phyloP scores from a whole-genome alignment of 2,888 invertebrate genomes.

The Amblyteles armatorius region DNA sequence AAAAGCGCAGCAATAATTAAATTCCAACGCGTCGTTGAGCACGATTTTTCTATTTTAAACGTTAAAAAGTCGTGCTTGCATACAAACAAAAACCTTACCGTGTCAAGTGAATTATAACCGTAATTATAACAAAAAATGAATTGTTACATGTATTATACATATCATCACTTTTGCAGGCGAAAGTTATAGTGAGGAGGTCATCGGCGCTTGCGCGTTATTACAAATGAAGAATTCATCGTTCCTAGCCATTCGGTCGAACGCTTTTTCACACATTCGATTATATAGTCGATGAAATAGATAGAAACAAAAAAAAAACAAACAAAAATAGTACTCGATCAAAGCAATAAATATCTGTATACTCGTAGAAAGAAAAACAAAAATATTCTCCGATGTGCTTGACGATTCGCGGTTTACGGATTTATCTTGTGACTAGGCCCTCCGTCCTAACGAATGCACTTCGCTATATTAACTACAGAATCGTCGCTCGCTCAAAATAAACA shows the following conservation, averaged over 20 bases:
- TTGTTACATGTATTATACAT: slow-evolving; percentile 60
- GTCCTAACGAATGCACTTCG: slow-evolving; percentile 60
- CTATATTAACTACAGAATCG: slow-evolving; percentile 55
- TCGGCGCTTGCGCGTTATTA: slow-evolving; percentile 14
- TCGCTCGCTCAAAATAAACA: slow-evolving; percentile 70
- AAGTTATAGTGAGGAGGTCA: slow-evolving; percentile 62
- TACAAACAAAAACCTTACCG: slow-evolving; percentile 13
- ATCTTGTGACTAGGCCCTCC: slow-evolving; percentile 55
- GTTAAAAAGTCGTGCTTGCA: slow-evolving; percentile 14
- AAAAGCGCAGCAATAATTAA: slow-evolving; percentile 47
- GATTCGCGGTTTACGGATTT: slow-evolving; percentile 54
- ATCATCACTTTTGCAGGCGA: slow-evolving; percentile 73
- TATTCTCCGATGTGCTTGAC: slow-evolving; percentile 55
- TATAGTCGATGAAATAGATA: slow-evolving; percentile 14
- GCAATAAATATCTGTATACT: slow-evolving; percentile 28
- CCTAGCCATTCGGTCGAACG: slow-evolving; percentile 25
- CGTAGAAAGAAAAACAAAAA: not conserved
- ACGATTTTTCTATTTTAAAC: not conserved
- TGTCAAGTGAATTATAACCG: slow-evolving; percentile 23
- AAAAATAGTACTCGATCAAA: slow-evolving; percentile 31
- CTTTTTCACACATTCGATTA: slow-evolving; percentile 30
- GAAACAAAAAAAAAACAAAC: slow-evolving; percentile 9
- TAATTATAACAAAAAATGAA: slow-evolving; percentile 38
- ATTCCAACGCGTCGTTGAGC: not conserved
- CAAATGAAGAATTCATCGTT: slow-evolving; percentile 13